Evolutionary conservation across 2,113 vertebrate species (phyloP), one percentile per base, ranked within the genome.

Genomic region (Serilophus lunatus): DNA sequence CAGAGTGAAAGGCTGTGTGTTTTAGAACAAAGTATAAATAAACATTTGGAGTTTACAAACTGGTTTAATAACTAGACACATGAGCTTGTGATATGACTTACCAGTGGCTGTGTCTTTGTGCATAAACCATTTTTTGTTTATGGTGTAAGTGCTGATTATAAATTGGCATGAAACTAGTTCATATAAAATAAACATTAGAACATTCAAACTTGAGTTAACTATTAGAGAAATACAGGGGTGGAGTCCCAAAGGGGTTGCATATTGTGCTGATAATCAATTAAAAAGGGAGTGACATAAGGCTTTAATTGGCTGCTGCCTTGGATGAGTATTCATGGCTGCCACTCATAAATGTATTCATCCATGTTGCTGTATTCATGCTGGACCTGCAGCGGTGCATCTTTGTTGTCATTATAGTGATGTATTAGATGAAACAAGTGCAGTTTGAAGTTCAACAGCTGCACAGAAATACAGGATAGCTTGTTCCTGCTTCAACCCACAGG

Each of bases 231-330:
- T 53, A 66, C 14, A 10, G 54, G 42, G 16, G 25, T 38, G n/a
- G 23, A 50, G 36, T 64, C 51, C 42, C 36, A 60, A 6, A 31
- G 40, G 14, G 49, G 26, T 42, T 50, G 38, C 12, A 24, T 9
- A 2, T 38, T 24, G 12, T 6, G 4, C 11, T 38, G 33, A 26
- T 13, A 29, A 16, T 57, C 56, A 51, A 50, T 18, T 26, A 13
- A 44, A 47, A 59, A 11, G 19, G 74, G 10, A 38, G 45, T 22
- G 44, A 70, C 59, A n/a, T 29, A 42, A 45, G 1, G 4, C 36
- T 36, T 18, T 18, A 35, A 6, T 7, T 6, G 0, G 31, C 63
- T 1, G 0, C 13, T 2, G 1, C n/a, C 66, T 45, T 22, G 12
- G 9, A 35, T 13, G 40, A 25, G 50, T 53, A 36, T 49, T 86